Base-by-base conservation (phyloP, 2,113 vertebrate species). In the Ifrita kowaldi region DNA sequence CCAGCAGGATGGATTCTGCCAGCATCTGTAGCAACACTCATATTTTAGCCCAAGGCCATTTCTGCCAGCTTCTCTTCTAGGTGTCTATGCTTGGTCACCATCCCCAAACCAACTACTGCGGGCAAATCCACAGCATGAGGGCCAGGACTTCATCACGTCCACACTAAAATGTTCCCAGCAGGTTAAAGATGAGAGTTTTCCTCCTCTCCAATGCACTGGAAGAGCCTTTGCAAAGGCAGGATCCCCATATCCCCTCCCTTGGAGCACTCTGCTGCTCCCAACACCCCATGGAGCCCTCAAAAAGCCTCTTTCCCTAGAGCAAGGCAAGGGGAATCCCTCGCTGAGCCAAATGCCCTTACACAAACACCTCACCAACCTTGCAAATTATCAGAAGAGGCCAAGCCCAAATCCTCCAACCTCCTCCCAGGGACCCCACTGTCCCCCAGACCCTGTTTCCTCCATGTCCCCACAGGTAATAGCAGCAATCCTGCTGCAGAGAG, bases 321-420 rank as follows among this genome's bases (percentile, higher is more conserved):
- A 56, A 70, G 52, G 74, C 6, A 1, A 76, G 55, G 27, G 23
- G 88, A 88, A 77, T 57, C 59, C 76, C 68, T 69, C 0, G 0
- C 85, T 85, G 74, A 92, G 87, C 73, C 63, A 93, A 95, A 90
- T 87, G 59, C 30, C 57, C 42, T 92, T 84, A 75, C 33, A 41
- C 69, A 92, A 94, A 67, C 62, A 52, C 59, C 30, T 90, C 8
- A 3, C 35, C 60, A 65, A 47, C 35, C 75, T 68, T 55, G 87
- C 91, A 73, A 94, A 89, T 81, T 50, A 32, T 46, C 33, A 65
- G 26, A 49, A 73, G 39, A 67, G 20, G 87, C 68, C 71, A 82
- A 84, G 27, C 24, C 64, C 62, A 90, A 75, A 86, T 49, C 73
- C 75, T 91, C 18, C 84, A 69, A 28, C 70, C 18, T 50, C 27